These are phyloP conservation scores for Tryphoninae sp. DNA, from an alignment of 2,888 invertebrate genomes.

Conservation along the genomic window DNA sequence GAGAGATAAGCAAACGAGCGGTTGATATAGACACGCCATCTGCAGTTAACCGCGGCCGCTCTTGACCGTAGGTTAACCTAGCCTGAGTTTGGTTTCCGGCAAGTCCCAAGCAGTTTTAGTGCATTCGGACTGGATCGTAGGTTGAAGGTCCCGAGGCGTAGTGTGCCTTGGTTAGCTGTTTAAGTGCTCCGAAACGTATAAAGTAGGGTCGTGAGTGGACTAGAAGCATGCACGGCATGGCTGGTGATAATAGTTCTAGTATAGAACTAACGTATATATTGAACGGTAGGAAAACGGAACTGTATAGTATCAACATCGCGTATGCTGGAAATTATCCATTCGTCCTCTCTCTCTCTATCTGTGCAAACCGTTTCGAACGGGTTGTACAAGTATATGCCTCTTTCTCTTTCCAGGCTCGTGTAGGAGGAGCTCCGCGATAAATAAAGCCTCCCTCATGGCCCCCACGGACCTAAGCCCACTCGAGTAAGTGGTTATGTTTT, in stretches of 20 bases:
- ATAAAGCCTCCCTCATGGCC: conserved; percentile 68
- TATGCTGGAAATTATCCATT: conserved; percentile 52
- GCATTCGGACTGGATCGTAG: conserved; percentile 12
- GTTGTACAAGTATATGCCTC: neutral
- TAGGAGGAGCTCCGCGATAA: conserved; percentile 71
- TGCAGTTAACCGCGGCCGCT: conserved; percentile 15
- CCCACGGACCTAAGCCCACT: conserved; percentile 69
- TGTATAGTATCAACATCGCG: conserved; percentile 27
- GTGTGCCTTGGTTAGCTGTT: conserved; percentile 37
- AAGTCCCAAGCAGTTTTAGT: conserved; percentile 25
- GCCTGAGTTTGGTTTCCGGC: conserved; percentile 3
- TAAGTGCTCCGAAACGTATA: conserved; percentile 50
- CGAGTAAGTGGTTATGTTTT: conserved; percentile 79
- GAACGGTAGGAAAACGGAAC: conserved; percentile 8
- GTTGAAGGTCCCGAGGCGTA: conserved; percentile 45
- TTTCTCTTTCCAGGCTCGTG: conserved; percentile 36
- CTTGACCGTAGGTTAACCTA: conserved; percentile 4
- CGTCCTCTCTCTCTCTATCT: conserved; percentile 12
- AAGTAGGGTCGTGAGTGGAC: conserved; percentile 29
- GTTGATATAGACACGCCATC: conserved; percentile 50
- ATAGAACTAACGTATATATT: conserved; percentile 31
- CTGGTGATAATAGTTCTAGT: conserved; percentile 33
- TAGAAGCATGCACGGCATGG: conserved; percentile 10
- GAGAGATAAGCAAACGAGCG: conserved; percentile 62
- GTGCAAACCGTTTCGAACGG: neutral